Evolutionary conservation across 2,113 vertebrate genomes (phyloP), one percentile per base, ranked within the genome.

Genomic region (Sander vitreus): DNA sequence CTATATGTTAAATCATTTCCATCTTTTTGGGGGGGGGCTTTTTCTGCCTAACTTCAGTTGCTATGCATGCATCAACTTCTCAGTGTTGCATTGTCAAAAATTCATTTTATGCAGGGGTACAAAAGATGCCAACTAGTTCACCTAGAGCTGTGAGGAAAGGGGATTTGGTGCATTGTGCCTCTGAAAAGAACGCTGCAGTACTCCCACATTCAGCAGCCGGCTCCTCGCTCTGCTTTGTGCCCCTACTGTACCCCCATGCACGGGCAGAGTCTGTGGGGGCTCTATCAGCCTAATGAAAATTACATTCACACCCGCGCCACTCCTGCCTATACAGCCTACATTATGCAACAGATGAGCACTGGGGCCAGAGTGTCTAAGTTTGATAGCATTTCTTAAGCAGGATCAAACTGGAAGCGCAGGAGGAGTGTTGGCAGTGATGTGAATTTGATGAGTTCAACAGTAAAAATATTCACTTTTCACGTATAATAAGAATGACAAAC

Each of bases 261-360:
- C 54, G 74, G 78, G 66, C 73, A 75, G 36, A 76, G 59, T 85
- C 86, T 87, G 86, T 80, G 64, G 88, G 88, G 85, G 89, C 76
- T 91, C 84, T 48, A 82, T 89, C 88, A 86, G 90, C 78, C 88
- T 91, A 88, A 91, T 93, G 85, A 94, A 95, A 94, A 93, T 93
- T 88, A 88, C 90, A 95, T 95, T 91, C 85, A 80, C 91, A 84
- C 80, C 91, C 81, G 76, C 65, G 30, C 79, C 72, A 71, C 80
- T 84, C 51, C 83, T 91, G 89, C 93, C 90, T 91, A 90, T 88
- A 94, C 83, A 86, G 83, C 76, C 84, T 94, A 89, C 93, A 94
- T 94, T 94, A 94, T 94, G 93, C 93, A 94, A 94, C 92, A 91
- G 90, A 93, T 92, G 92, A 93, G 94, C 81, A 93, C 81, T 92